Percentiles rank a stretch among this genome's conserved stretches.
Evolutionary conservation across 2,888 invertebrate species (phyloP).

Genomic region (Eugnorisma glareosa): DNA sequence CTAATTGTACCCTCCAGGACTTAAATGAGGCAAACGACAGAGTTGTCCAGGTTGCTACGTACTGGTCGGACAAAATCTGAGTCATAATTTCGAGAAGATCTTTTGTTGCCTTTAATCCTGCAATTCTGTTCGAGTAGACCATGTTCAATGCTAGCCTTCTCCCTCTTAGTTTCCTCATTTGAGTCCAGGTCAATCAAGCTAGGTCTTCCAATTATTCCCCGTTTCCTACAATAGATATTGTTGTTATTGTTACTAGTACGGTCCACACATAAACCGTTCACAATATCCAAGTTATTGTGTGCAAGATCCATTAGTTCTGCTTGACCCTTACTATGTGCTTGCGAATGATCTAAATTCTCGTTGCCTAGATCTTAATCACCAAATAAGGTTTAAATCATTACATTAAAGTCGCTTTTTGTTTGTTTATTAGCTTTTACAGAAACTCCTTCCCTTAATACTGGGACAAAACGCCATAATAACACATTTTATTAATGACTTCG

Average conservation of each 20-base stretch:
- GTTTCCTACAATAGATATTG: neutral
- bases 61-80: no score
- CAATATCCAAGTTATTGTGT: neutral
- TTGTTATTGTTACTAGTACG: conserved; percentile 6
- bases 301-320: neutral
- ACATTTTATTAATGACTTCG: conserved; percentile 51
- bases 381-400: conserved; percentile 29
- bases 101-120: neutral
- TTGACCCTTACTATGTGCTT: neutral
- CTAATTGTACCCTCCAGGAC: no score
- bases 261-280: neutral
- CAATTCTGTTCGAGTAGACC: neutral
- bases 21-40: no score
- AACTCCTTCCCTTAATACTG: conserved; percentile 7
- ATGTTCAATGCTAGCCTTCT: neutral
- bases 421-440: conserved; percentile 48
- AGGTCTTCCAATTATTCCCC: neutral
- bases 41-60: no score
- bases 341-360: conserved; percentile 14
- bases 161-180: neutral
- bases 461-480: conserved; percentile 35
- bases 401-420: conserved; percentile 17
- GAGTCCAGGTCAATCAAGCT: neutral
- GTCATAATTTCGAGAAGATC: neutral
- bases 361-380: conserved; percentile 33